Evolutionary conservation across 2,888 invertebrate genomes (phyloP).

Genomic region (Doris montereyensis): DNA sequence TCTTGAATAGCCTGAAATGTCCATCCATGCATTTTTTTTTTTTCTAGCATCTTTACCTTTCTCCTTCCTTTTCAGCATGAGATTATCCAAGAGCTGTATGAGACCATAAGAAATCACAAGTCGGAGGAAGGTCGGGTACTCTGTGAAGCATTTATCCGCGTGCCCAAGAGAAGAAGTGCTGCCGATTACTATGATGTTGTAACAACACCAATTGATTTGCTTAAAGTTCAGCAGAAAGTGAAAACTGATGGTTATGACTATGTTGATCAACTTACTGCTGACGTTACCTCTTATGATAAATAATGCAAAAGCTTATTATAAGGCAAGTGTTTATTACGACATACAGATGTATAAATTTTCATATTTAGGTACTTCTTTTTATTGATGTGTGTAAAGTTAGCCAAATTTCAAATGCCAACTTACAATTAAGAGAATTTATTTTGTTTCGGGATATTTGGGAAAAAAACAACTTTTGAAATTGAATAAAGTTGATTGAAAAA

Average conservation of each 20-base stretch:
- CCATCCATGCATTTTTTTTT: neutral
- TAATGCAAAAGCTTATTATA: conserved; percentile 97
- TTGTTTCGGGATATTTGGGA: no score
- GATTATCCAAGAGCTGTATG: conserved; percentile 88
- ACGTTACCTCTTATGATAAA: conserved; percentile 92
- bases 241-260: conserved; percentile 98
- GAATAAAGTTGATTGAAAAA: no score
- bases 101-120: conserved; percentile 90
- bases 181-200: conserved; percentile 81
- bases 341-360: no score
- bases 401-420: no score
- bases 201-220: conserved; percentile 93
- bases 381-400: no score
- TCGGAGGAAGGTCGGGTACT: conserved; percentile 91
- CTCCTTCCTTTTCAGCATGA: conserved; percentile 71
- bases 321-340: no score
- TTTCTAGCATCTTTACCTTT: no score
- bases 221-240: conserved; percentile 95
- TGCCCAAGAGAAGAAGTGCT: conserved; percentile 83
- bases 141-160: conserved; percentile 95
- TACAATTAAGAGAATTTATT: no score
- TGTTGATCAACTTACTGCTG: conserved; percentile 90
- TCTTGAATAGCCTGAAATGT: no score
- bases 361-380: no score
- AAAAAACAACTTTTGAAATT: no score